Percentiles rank a stretch among this genome's conserved stretches.
Conservation (phyloP, 2,113 vertebrate species). For the Leptobrachium leishanense region DNA sequence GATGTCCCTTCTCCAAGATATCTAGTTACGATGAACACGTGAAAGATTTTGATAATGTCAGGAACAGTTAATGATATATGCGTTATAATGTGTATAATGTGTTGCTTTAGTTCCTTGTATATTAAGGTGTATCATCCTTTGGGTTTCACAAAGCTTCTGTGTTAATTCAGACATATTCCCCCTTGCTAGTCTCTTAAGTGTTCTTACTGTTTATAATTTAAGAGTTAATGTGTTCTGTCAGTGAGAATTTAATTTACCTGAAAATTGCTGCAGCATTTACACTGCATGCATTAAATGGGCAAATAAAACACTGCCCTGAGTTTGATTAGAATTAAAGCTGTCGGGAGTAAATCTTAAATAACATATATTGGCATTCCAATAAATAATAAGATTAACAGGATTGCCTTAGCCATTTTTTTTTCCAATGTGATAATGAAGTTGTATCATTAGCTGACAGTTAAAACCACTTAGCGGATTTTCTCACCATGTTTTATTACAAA, state of each 20-base stretch:
- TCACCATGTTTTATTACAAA: background rate
- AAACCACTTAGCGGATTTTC: slow-evolving; percentile 8
- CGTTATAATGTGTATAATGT: too few relatives aligned
- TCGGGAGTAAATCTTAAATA: slow-evolving; percentile 8
- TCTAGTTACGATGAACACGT: too few relatives aligned
- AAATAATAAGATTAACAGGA: background rate
- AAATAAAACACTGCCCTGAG: background rate
- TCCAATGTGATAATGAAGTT: background rate
- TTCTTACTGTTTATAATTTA: background rate
- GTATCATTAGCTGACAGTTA: background rate
- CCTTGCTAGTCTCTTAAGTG: background rate
- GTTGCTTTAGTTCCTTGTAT: too few relatives aligned
- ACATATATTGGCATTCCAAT: background rate
- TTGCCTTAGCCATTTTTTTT: background rate
- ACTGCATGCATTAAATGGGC: background rate
- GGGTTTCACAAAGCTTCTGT: too few relatives aligned
- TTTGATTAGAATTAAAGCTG: background rate
- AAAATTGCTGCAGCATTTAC: background rate
- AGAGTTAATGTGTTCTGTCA: slow-evolving; percentile 33
- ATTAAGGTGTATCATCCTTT: too few relatives aligned
- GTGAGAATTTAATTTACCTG: slow-evolving; percentile 13
- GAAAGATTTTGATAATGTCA: too few relatives aligned
- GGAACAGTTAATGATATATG: too few relatives aligned
- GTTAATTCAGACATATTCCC: too few relatives aligned
- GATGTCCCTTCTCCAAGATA: too few relatives aligned